phyloP scores from a whole-genome alignment of 2,888 invertebrate species.

The Phasia obesa region DNA sequence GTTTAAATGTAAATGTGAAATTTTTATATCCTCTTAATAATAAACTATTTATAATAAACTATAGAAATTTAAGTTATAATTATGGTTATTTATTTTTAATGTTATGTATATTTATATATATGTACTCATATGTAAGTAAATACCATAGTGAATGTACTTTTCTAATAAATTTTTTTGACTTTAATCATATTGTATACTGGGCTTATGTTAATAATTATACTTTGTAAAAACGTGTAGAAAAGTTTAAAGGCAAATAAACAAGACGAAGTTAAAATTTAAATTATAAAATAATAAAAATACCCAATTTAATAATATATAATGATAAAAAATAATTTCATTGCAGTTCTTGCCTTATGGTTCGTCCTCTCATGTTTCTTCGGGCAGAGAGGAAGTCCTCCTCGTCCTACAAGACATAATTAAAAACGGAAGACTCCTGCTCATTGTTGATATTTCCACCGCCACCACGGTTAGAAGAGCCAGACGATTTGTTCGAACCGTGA shows the following conservation, averaged over 20 bases:
- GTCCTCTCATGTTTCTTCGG: constrained; percentile 64
- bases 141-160: constrained; percentile 76
- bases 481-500: constrained; percentile 82
- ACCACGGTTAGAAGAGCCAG: constrained; percentile 82
- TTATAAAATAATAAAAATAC: constrained; percentile 72
- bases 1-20: constrained; percentile 20
- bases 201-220: constrained; percentile 47
- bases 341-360: constrained; percentile 75
- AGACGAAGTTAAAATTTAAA: constrained; percentile 44
- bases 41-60: constrained; percentile 71
- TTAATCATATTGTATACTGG: constrained; percentile 67
- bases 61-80: constrained; percentile 60
- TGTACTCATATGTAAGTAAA: constrained; percentile 74
- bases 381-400: constrained; percentile 71
- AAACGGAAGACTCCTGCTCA: constrained; percentile 82
- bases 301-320: constrained; percentile 26
- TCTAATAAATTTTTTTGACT: constrained; percentile 73
- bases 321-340: constrained; percentile 79
- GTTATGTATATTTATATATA: constrained; percentile 63
- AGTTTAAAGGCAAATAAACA: constrained; percentile 51
- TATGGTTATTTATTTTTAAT: constrained; percentile 42
- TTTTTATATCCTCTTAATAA: constrained; percentile 35
- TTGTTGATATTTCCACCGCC: constrained; percentile 75
- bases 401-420: constrained; percentile 82
- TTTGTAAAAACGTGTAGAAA: constrained; percentile 60